Conservation (phyloP, 2,797 vertebrate species). For the Tinamus major region DNA sequence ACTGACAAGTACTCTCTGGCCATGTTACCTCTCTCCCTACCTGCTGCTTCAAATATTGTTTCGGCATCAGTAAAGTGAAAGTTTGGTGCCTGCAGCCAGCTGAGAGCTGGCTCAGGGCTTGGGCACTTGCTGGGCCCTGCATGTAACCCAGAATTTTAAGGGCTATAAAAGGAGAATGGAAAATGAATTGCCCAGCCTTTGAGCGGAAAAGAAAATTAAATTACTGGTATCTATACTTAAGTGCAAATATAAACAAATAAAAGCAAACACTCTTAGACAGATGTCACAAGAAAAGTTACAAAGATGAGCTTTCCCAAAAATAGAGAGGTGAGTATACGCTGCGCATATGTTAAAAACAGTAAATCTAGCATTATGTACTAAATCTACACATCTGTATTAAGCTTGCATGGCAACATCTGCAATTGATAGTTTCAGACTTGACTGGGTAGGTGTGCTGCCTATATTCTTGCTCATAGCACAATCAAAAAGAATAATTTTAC, state of each 20-base stretch:
- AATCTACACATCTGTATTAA: not conserved
- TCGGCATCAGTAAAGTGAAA: not conserved
- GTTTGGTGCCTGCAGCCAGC: not conserved
- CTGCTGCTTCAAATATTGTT: not conserved
- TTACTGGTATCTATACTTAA: not conserved
- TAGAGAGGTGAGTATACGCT: not conserved
- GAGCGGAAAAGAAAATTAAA: not conserved
- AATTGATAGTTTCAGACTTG: not conserved
- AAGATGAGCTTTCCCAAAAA: not conserved
- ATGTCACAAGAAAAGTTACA: not conserved
- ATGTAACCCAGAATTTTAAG: not conserved
- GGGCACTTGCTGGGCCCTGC: not conserved
- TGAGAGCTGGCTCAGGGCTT: not conserved
- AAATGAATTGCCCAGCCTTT: rapidly evolving
- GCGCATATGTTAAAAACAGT: not conserved
- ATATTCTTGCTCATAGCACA: rapidly evolving
- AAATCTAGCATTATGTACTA: not conserved
- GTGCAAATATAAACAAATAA: not conserved
- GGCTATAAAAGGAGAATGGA: not conserved
- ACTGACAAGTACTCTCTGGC: constrained; percentile 15
- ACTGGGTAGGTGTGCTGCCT: not conserved
- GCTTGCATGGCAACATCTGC: not conserved
- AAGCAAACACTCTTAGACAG: not conserved
- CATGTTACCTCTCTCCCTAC: not conserved
- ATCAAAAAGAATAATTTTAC: not conserved